These are phyloP conservation scores for Polia nebulosa DNA, from an alignment of 2,888 invertebrate species.

Conservation along the genomic window DNA sequence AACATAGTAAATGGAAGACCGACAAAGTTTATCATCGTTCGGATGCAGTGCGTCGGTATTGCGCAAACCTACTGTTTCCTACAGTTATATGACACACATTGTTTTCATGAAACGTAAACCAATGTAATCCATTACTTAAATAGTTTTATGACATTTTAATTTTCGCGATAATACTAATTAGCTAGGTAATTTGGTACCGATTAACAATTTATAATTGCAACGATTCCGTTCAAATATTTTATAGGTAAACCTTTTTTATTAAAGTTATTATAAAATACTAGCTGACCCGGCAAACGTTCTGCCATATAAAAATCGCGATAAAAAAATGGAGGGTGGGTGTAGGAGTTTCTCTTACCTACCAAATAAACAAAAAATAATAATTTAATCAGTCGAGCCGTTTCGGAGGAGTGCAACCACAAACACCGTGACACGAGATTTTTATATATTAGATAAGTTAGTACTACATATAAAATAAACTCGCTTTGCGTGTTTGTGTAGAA, in stretches of 20 bases:
- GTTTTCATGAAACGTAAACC: slow-evolving; percentile 33
- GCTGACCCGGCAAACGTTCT: no score
- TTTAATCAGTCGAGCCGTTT: no score
- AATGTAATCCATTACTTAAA: slow-evolving; percentile 24
- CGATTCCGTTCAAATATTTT: background rate
- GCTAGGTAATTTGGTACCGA: background rate
- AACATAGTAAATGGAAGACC: slow-evolving; percentile 77
- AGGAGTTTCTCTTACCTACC: no score
- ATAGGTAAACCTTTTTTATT: background rate
- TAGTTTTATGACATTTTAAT: slow-evolving; percentile 1
- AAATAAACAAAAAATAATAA: no score
- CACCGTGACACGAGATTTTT: no score
- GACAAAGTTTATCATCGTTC: slow-evolving; percentile 90
- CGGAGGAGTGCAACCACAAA: no score
- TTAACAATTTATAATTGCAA: background rate
- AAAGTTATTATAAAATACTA: no score
- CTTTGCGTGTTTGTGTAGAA: background rate
- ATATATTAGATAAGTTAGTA: no score
- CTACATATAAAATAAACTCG: background rate
- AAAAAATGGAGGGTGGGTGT: no score
- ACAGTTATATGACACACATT: slow-evolving; percentile 55
- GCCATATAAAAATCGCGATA: no score
- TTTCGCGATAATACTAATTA: background rate
- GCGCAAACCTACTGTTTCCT: slow-evolving; percentile 82
- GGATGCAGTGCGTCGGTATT: slow-evolving; percentile 88